Percentiles rank a stretch among this genome's conserved stretches.
These are phyloP conservation scores for Callionymus lyra DNA, from an alignment of 2,113 vertebrate genomes.

Conservation along the genomic window DNA sequence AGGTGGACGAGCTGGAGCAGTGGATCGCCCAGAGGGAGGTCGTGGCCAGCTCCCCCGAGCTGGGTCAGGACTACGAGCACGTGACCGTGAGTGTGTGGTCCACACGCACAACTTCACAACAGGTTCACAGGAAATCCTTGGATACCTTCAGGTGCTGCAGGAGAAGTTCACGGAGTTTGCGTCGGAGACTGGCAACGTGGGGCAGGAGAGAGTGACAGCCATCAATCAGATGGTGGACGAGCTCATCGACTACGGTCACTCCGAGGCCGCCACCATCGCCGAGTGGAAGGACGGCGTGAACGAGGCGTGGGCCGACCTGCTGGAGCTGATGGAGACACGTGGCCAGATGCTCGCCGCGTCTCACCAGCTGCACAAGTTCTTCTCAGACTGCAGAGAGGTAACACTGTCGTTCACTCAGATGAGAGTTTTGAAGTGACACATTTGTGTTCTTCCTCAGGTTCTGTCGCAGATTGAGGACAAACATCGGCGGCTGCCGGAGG, in stretches of 20 bases:
- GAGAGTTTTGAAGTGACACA: not conserved
- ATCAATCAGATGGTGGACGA: conserved; percentile 96
- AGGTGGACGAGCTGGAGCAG: conserved; percentile 93
- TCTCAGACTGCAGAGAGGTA: conserved; percentile 83
- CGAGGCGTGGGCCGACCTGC: conserved; percentile 89
- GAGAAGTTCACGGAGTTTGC: conserved; percentile 93
- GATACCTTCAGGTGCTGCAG: conserved; percentile 70
- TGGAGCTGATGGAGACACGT: conserved; percentile 91
- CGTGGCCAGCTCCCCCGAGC: conserved; percentile 85
- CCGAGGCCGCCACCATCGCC: conserved; percentile 83
- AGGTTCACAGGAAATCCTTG: not conserved
- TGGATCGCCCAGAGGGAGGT: conserved; percentile 94
- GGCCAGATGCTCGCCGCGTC: conserved; percentile 88
- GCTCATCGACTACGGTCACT: conserved; percentile 89
- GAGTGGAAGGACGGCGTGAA: conserved; percentile 96
- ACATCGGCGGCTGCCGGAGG: conserved; percentile 74
- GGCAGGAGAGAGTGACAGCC: conserved; percentile 81
- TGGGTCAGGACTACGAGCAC: conserved; percentile 91
- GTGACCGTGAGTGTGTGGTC: conserved; percentile 74
- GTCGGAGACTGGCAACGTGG: conserved; percentile 76
- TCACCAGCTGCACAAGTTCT: conserved; percentile 90
- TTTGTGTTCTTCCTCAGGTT: conserved; percentile 46
- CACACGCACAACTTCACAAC: too few species aligned
- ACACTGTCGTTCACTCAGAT: not conserved
- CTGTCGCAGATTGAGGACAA: conserved; percentile 85